Evolutionary conservation across 1,140 invertebrate species (phyloP).

Genomic region (Drosophila parabipectinata): DNA sequence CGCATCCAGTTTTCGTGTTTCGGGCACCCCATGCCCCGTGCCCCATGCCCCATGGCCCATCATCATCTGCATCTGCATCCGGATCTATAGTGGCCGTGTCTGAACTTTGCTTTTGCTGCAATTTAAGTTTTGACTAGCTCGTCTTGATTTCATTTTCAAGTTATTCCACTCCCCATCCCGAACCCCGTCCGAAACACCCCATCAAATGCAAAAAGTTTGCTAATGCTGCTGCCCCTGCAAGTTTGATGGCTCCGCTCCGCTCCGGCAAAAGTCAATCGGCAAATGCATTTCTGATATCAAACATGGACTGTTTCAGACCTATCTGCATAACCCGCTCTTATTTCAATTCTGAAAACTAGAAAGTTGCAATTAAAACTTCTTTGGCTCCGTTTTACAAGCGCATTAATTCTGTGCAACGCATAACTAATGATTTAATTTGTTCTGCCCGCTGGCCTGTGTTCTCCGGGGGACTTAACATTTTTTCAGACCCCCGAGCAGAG

Average conservation of each 20-base stretch:
- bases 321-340: constrained; percentile 27
- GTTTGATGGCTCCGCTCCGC: constrained; percentile 26
- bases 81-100: background rate
- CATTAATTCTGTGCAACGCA: constrained; percentile 72
- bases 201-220: constrained; percentile 73
- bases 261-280: constrained; percentile 63
- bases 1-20: background rate
- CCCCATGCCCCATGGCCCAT: background rate
- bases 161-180: constrained; percentile 25
- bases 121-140: constrained; percentile 72
- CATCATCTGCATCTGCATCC: constrained; percentile 1
- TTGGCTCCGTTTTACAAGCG: constrained; percentile 58
- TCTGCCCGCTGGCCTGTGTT: constrained; percentile 24
- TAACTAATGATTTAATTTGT: constrained; percentile 81
- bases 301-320: constrained; percentile 27
- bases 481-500: background rate
- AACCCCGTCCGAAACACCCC: background rate
- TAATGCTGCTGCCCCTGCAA: constrained; percentile 37
- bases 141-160: constrained; percentile 76
- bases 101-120: constrained; percentile 58
- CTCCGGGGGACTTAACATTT: background rate
- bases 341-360: constrained; percentile 24
- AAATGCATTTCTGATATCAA: constrained; percentile 66
- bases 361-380: constrained; percentile 70
- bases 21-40: background rate